Evolutionary conservation across 2,888 invertebrate species (phyloP).

Genomic region (Phaonia tiefii): DNA sequence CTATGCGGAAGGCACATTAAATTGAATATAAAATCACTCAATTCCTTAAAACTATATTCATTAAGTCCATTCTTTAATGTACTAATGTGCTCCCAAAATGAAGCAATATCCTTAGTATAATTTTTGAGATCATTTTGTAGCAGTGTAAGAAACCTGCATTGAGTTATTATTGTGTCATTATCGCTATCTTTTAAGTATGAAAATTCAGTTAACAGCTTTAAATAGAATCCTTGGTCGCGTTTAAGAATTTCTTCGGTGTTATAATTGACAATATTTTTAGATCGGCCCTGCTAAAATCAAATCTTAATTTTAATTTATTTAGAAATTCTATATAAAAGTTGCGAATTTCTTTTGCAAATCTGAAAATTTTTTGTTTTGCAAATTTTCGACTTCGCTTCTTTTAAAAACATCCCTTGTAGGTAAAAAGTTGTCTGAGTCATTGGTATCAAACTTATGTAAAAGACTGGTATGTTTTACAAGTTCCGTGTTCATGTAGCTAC

Average conservation of each 20-base stretch:
- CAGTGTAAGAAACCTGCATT: constrained; percentile 33
- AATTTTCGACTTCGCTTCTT: constrained; percentile 14
- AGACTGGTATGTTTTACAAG: no score
- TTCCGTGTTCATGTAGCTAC: no score
- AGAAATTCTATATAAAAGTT: no score
- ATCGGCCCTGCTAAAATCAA: no score
- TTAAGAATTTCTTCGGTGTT: no score
- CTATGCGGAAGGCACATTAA: constrained; percentile 42
- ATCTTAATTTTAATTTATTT: no score
- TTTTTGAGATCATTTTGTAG: constrained; percentile 37
- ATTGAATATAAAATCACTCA: constrained; percentile 37
- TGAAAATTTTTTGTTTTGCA: background rate
- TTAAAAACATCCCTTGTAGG: constrained; percentile 10
- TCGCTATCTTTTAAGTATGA: constrained; percentile 20
- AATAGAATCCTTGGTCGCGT: no score
- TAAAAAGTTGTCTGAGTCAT: constrained; percentile 12
- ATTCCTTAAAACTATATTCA: constrained; percentile 33
- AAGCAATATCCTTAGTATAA: constrained; percentile 18
- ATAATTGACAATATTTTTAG: no score
- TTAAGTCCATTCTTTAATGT: constrained; percentile 28
- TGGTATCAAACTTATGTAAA: constrained; percentile 17
- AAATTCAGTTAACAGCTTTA: no score
- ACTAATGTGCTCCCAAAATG: constrained; percentile 27
- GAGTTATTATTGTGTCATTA: constrained; percentile 22
- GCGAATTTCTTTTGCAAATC: no score